These are phyloP conservation scores for Chiloscyllium plagiosum DNA, from an alignment of 2,113 vertebrate genomes.

Conservation along the genomic window DNA sequence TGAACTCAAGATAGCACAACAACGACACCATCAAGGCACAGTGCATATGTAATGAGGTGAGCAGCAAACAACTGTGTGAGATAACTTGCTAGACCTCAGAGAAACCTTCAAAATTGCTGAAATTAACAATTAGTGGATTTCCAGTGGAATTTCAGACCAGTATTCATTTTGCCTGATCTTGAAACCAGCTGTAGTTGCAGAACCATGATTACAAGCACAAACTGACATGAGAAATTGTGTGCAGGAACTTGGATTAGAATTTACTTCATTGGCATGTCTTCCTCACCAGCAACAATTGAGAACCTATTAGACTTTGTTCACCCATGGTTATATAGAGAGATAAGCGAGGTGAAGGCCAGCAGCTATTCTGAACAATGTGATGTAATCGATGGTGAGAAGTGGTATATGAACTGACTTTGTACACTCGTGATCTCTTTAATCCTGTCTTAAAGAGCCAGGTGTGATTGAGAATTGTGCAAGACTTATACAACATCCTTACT, in stretches of 20 bases:
- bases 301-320: neutral
- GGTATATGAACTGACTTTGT: neutral
- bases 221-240: neutral
- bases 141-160: neutral
- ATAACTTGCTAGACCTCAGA: too few relatives aligned
- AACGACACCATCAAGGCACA: too few relatives aligned
- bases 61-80: too few relatives aligned
- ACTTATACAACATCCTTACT: neutral
- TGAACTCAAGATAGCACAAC: too few relatives aligned
- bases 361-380: neutral
- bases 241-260: neutral
- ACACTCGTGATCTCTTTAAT: neutral
- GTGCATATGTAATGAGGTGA: too few relatives aligned
- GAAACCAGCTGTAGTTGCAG: neutral
- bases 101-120: too few relatives aligned
- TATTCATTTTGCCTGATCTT: neutral
- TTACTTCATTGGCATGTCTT: neutral
- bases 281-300: neutral
- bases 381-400: neutral
- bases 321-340: neutral
- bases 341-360: neutral
- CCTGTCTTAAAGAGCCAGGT: neutral
- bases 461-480: neutral
- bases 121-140: too few relatives aligned
- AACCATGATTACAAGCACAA: neutral